Evolutionary conservation across 2,797 vertebrate genomes (phyloP).

Genomic region (Knipowitschia caucasica): DNA sequence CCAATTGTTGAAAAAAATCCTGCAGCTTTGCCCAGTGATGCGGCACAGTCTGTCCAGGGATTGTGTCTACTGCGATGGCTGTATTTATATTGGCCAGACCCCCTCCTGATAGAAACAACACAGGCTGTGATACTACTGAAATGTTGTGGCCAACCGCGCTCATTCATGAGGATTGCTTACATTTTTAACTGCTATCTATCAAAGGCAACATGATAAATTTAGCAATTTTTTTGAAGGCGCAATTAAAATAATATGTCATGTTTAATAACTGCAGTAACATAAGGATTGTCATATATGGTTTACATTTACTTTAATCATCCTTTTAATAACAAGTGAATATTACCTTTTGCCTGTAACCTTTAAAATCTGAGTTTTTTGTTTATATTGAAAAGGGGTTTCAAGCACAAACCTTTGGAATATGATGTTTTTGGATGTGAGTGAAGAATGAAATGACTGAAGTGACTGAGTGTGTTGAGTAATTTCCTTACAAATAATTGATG

Average conservation of each 20-base stretch:
- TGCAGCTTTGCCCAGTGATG: slow-evolving; percentile 32
- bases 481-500: too few species aligned
- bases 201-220: neutral
- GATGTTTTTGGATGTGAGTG: too few species aligned
- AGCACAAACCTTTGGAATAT: too few species aligned
- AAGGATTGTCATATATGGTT: too few species aligned
- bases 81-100: slow-evolving; percentile 55
- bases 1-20: slow-evolving; percentile 25
- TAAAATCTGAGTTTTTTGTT: slow-evolving; percentile 22
- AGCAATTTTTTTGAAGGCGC: too few species aligned
- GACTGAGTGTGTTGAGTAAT: too few species aligned
- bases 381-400: slow-evolving; percentile 11
- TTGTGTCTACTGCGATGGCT: slow-evolving; percentile 56
- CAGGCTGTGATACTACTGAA: slow-evolving; percentile 39
- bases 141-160: slow-evolving; percentile 27
- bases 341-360: slow-evolving; percentile 13
- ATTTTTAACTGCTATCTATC: slow-evolving; percentile 1
- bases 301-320: too few species aligned
- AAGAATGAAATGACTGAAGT: too few species aligned
- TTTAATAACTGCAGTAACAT: too few species aligned
- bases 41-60: slow-evolving; percentile 46
- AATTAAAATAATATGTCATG: too few species aligned
- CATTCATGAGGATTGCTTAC: slow-evolving; percentile 49
- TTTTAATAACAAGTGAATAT: neutral
- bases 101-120: slow-evolving; percentile 33